Evolutionary conservation across 92 coral and sea anemone species (phyloP), one percentile per base, ranked within the genome.

Genomic region (Scolanthus callimorphus): DNA sequence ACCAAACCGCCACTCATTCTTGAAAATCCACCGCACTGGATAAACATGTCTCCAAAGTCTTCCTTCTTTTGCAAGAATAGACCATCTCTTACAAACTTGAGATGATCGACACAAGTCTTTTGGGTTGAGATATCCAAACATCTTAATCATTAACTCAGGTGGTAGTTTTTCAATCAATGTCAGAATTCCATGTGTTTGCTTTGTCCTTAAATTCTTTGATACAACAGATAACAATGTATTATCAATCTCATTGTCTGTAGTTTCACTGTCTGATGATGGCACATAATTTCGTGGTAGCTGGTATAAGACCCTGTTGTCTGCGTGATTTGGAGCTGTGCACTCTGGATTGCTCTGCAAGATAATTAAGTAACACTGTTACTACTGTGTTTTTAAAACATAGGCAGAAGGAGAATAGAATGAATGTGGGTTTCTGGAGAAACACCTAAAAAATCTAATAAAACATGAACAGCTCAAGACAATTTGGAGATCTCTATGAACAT

Each of bases 1-100:
- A 20, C 82, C 96, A 49, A 80, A 80, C 29, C 90, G 52, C 97
- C 97, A 92, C 58, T 92, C 97, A 61, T 77, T 82, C 41, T 30
- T 65, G 69, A 79, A 92, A 49, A 92, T 88, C 97, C 97, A 92
- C 4, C 97, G 81, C 17, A 84, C 97, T 29, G 97, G 97, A 44
- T 83, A 86, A 51, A 92, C 68, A 52, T 80, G 80, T 64, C 76
- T 70, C 97, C 97, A 92, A 47, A 92, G 60, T 55, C 59, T 71
- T 4, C 96, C 96, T 55, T 92, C 97, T 56, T 65, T 68, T 4
- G 97, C 77, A 29, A 90, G 25, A 31, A 68, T 61, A 22, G 97
- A 83, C 97, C 97, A 92, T 24, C 65, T 57, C 11, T 11, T 57
- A 50, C 89, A 83, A 56, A 92, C 97, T 48, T 80, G 86, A 23